Conservation (phyloP, 1,140 invertebrate species). For the Acromyrmex echinatior region DNA sequence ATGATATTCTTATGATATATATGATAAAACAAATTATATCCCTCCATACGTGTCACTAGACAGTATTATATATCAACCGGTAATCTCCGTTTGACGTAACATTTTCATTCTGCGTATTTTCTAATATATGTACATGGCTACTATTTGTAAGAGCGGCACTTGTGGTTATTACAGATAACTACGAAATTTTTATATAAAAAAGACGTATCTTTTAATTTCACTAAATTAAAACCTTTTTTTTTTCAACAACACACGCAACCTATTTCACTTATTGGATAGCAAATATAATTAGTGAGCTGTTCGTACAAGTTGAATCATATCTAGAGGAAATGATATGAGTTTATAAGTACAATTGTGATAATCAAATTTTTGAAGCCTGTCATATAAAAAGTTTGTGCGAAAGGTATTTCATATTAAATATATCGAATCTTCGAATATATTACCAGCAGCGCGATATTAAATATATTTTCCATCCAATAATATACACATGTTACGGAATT, state of each 20-base stretch:
- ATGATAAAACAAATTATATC: constrained; percentile 44
- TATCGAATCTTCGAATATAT: constrained; percentile 2
- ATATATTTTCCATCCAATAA: constrained; percentile 34
- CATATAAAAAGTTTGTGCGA: constrained; percentile 10
- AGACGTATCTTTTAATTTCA: constrained; percentile 29
- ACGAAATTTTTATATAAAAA: constrained; percentile 44
- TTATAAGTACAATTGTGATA: constrained; percentile 50
- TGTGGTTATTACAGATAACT: constrained; percentile 18
- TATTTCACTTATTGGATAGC: constrained; percentile 28
- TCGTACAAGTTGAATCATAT: constrained; percentile 10
- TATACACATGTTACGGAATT: not conserved
- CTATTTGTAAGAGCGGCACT: constrained; percentile 47
- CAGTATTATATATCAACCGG: constrained; percentile 27
- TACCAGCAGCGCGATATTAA: not conserved
- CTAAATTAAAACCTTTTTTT: constrained; percentile 51
- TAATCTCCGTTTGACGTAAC: constrained; percentile 32
- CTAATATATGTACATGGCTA: constrained; percentile 28
- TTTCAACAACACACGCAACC: constrained; percentile 17
- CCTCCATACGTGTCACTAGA: constrained; percentile 21
- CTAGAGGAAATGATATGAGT: constrained; percentile 17
- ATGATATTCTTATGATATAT: constrained; percentile 23
- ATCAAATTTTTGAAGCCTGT: constrained; percentile 38
- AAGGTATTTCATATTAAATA: not conserved
- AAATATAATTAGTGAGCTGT: constrained; percentile 31
- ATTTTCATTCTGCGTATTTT: constrained; percentile 49